A percentile compares a stretch with the other conserved stretches of the same genome.
Evolutionary conservation across 2,113 vertebrate species (phyloP).

Genomic region (Melanerpes formicivorus): DNA sequence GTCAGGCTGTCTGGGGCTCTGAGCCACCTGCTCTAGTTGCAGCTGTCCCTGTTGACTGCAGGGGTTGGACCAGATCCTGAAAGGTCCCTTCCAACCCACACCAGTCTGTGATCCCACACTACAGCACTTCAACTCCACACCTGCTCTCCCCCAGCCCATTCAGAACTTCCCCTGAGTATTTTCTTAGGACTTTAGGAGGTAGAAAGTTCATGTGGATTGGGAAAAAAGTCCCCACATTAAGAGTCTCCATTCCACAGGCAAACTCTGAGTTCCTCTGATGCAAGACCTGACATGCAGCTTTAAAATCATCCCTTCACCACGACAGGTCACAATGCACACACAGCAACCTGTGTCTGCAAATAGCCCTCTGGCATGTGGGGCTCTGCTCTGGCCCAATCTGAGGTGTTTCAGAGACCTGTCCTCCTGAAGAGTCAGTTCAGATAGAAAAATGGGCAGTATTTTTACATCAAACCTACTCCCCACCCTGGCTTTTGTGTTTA

Average conservation of each 20-base stretch:
- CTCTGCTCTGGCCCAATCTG: not conserved
- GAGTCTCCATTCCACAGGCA: not conserved
- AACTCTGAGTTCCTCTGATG: not conserved
- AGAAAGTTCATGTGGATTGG: not conserved
- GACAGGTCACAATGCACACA: not conserved
- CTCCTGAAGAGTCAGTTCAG: not conserved
- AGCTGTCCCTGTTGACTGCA: not conserved
- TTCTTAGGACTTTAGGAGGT: not conserved
- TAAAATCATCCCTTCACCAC: not conserved
- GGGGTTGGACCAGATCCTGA: not conserved
- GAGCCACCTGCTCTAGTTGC: not conserved
- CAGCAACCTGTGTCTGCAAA: not conserved
- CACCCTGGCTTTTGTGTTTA: not conserved
- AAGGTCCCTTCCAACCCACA: not conserved
- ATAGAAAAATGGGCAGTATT: not conserved
- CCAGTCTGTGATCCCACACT: not conserved
- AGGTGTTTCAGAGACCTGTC: not conserved
- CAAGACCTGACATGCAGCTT: fast-evolving
- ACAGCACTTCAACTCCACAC: fast-evolving
- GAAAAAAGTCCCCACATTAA: not conserved
- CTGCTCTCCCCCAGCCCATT: not conserved
- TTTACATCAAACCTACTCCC: not conserved
- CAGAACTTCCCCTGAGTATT: not conserved
- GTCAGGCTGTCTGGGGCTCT: not conserved
- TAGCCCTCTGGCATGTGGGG: not conserved